These are phyloP conservation scores for Bufo bufo DNA, from an alignment of 2,113 vertebrate species.

Conservation along the genomic window DNA sequence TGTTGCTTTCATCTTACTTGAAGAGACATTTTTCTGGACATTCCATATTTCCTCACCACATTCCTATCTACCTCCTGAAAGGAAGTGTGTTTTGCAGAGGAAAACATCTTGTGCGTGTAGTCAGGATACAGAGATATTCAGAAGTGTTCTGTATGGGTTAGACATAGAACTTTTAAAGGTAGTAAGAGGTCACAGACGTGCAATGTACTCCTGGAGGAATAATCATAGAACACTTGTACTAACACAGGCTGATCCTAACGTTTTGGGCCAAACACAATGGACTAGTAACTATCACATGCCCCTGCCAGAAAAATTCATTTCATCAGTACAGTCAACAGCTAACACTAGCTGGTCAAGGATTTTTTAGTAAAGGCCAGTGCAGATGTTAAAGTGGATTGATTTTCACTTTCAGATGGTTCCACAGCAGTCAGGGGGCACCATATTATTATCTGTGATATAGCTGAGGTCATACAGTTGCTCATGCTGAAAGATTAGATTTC, in stretches of 20 bases:
- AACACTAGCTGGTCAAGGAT: not conserved
- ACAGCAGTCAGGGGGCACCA: no score
- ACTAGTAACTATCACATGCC: no score
- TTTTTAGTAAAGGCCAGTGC: not conserved
- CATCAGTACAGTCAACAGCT: not conserved
- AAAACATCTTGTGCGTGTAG: constrained; percentile 34
- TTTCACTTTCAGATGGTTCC: not conserved
- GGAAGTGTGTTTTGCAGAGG: constrained; percentile 16
- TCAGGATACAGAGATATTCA: constrained; percentile 29
- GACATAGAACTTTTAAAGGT: not conserved
- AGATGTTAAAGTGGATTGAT: not conserved
- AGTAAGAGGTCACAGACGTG: not conserved
- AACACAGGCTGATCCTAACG: not conserved
- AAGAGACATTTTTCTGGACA: constrained; percentile 28
- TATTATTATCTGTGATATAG: no score
- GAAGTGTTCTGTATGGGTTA: not conserved
- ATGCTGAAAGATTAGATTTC: no score
- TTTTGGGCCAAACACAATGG: not conserved
- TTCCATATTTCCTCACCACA: constrained; percentile 36
- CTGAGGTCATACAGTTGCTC: no score
- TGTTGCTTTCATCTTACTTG: constrained; percentile 18
- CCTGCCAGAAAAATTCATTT: not conserved
- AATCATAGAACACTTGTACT: not conserved
- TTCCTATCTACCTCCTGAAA: constrained; percentile 33
- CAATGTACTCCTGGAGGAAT: constrained; percentile 6